Evolutionary conservation across 2,888 invertebrate species (phyloP).

Genomic region (Noctua pronuba): DNA sequence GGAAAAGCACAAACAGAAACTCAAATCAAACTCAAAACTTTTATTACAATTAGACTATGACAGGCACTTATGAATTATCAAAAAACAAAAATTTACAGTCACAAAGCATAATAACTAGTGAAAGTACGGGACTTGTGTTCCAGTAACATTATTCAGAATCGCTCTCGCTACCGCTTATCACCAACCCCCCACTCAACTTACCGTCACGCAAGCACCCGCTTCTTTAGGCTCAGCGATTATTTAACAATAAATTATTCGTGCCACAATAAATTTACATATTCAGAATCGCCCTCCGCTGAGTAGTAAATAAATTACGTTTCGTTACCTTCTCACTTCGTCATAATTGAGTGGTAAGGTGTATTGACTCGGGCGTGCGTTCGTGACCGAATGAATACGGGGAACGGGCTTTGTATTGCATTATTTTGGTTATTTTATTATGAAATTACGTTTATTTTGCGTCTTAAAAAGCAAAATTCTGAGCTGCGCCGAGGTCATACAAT

Average conservation of each 20-base stretch:
- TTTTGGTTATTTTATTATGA: not conserved
- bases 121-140: not conserved
- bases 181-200: constrained; percentile 14
- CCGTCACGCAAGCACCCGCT: constrained; percentile 83
- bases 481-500: not conserved
- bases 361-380: constrained; percentile 55
- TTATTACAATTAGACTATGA: no score
- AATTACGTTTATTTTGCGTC: no score
- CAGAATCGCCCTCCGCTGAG: constrained; percentile 83
- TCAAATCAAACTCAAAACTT: not conserved
- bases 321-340: constrained; percentile 84
- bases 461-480: not conserved
- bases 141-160: not conserved
- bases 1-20: not conserved
- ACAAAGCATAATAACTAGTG: not conserved
- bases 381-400: constrained; percentile 35
- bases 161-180: constrained; percentile 40
- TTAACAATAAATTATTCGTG: constrained; percentile 86
- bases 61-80: not conserved
- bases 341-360: constrained; percentile 79
- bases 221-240: constrained; percentile 86
- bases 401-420: constrained; percentile 3
- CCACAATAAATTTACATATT: constrained; percentile 84
- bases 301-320: constrained; percentile 87
- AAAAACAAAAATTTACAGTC: not conserved